Base-by-base conservation (phyloP, 2,797 vertebrate genomes). In the Muscicapa comitata region DNA sequence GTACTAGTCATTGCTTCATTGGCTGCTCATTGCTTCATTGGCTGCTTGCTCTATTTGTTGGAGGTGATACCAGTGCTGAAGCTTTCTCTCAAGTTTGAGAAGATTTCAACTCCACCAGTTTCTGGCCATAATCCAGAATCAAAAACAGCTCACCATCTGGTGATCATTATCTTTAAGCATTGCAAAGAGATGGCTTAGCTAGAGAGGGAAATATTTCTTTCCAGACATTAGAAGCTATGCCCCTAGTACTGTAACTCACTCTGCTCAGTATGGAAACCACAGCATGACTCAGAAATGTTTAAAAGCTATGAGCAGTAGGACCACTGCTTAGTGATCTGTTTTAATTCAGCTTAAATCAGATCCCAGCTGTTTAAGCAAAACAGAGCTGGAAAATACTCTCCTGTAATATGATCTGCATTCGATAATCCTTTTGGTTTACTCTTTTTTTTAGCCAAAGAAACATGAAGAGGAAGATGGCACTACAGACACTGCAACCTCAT, bases 401-500 rank as follows among this genome's bases (percentile, higher is more conserved):
- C 5, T 48, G 7, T 83, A 59, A 31, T 70, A n/a, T 9, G 2
- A 42, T 43, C 45, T 88, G n/a, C 55, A 16, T 58, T 78, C 58
- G 45, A 28, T 90, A 86, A 75, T 90, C 9, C 31, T 87, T 94
- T 67, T 90, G 65, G 10, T 94, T 94, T 93, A 40, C 74, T 97
- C 43, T 31, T 92, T 94, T 89, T 94, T 95, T 92, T 71, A 97
- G 98, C 98, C 97, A 95, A 99, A 98, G 98, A 98, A 98, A 92
- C 97, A 95, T 40, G 98, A 99, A 72, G 98, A 99, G 53, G 99
- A 99, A 86, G 98, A 98, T 92, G 98, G 98, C 45, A 98, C 98
- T 42, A 99, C 99, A 65, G 99, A 99, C 94, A 99, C 98, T 2
- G 99, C 99, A 59, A 99, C 99, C 43, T 99, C 99, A 47, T 99